Evolutionary conservation across 2,888 invertebrate genomes (phyloP), one percentile per base, ranked within the genome.

Genomic region (Anaspis maculata): DNA sequence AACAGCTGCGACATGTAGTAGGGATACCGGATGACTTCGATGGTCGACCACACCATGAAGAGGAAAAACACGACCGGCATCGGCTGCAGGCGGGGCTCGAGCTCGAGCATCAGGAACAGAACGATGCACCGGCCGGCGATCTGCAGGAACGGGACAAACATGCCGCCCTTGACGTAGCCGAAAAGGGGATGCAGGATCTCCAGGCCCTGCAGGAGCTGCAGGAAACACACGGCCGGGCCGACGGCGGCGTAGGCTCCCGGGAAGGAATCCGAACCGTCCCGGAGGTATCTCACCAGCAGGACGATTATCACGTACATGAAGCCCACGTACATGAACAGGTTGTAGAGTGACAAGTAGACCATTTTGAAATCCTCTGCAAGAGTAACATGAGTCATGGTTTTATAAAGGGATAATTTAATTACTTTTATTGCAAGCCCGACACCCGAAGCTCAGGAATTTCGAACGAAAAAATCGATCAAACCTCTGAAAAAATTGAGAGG

Each of bases 11-110:
- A 71, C 56, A 94, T 80, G 66, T 96, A 96, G 66, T 83, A 96
- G 0, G 94, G 94, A 68, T 95, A 96, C 86, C 90, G 77, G 45
- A 91, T 73, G 10, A 94, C 59, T 68, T 96, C 95, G 27, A 89
- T 76, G 4, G 74, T 54, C 30, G 83, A 74, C 88, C 92, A 96
- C 6, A 85, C 71, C 3, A 84, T 54, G 56, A 94, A 87, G n/a
- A 96, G 68, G 57, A 86, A 89, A 64, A 86, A 92, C 0, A 92
- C 77, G 0, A 86, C 84, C 0, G 90, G 88, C 51, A 88, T 87
- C 2, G 75, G 74, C 59, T 94, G 92, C 74, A 96, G 82, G 15
- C 88, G 71, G 0, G 83, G 78, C 56, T 95, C 94, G 3, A 81
- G 74, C 42, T 87, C 83, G 3, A 95, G 78, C 76, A 92, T 79